A percentile compares a stretch with the other conserved stretches of the same genome.
These are phyloP conservation scores for Epinephelus coioides DNA, from an alignment of 2,797 vertebrate genomes.

Conservation along the genomic window DNA sequence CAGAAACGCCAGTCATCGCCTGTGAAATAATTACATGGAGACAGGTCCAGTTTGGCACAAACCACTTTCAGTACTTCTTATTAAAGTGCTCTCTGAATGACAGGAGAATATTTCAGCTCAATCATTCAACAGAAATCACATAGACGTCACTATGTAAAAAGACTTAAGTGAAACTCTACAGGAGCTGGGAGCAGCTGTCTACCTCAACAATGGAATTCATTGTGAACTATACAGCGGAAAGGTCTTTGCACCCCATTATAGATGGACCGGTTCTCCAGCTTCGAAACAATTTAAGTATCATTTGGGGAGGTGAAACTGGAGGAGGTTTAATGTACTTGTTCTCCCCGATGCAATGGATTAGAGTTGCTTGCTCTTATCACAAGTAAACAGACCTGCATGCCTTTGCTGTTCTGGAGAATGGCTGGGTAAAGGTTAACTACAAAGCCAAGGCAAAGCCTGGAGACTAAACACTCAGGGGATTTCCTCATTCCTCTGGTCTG, in stretches of 20 bases:
- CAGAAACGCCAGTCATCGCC: conserved; percentile 34
- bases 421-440: conserved; percentile 83
- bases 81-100: conserved; percentile 15
- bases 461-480: conserved; percentile 74
- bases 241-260: conserved; percentile 21
- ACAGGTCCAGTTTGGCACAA: conserved; percentile 9
- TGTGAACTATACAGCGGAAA: conserved; percentile 42
- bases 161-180: conserved; percentile 1
- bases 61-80: conserved; percentile 11
- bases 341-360: conserved; percentile 53
- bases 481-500: conserved; percentile 79
- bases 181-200: conserved; percentile 12
- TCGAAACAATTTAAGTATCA: conserved; percentile 50
- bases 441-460: conserved; percentile 72
- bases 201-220: conserved; percentile 42
- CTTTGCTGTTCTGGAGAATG: conserved; percentile 62
- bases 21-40: conserved; percentile 39
- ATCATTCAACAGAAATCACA: conserved; percentile 17
- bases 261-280: conserved; percentile 21
- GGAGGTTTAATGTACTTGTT: conserved; percentile 49
- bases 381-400: conserved; percentile 70
- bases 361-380: conserved; percentile 74
- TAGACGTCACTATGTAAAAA: conserved; percentile 11
- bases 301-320: conserved; percentile 47
- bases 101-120: conserved; percentile 18